Evolutionary conservation across 35 echinoderm and acorn worm species (phyloP), one percentile per base, ranked within the genome.

Genomic region (Chiridota heheva): DNA sequence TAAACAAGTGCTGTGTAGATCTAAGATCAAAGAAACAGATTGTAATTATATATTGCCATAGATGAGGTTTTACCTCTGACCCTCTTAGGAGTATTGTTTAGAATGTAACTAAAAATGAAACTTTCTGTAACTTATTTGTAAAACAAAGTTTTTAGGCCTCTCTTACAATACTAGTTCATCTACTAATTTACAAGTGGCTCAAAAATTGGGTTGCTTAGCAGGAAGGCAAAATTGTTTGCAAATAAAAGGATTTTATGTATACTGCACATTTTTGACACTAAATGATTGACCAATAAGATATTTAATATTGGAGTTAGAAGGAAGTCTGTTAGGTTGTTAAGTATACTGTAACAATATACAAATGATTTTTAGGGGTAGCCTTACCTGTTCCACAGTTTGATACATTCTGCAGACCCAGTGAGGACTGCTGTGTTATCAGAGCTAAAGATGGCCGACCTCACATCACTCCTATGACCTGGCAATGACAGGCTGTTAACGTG

Each of bases 311-410:
- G n/a, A n/a, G n/a, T n/a, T n/a, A n/a, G n/a, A n/a, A n/a, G n/a
- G n/a, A n/a, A n/a, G n/a, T n/a, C 8, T 12, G 47, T 8, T 12
- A 51, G 47, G 47, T 51, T 22, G 10, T 22, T 51, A 51, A 12
- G 47, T 51, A 51, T 10, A 22, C 22, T 51, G 22, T 22, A 51
- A 12, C 10, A 51, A 51, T 51, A 12, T 12, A 51, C 10, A 51
- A 12, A 51, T 51, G 22, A 51, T 51, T 51, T 51, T 51, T 51
- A 51, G n/a, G n/a, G n/a, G 8, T 51, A 12, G 8, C 17, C 68
- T 78, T 28, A 97, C 94, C 94, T 87, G 40, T 97, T 97, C 94
- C 94, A 97, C 18, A 97, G 63, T 76, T 97, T 97, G 42, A 97
- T 85, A 56, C 48, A 40, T 35, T 91, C 87, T 26, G 88, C 94